Evolutionary conservation across 2,888 invertebrate species (phyloP), one percentile per base, ranked within the genome.

Genomic region (Parasteatoda lunata): DNA sequence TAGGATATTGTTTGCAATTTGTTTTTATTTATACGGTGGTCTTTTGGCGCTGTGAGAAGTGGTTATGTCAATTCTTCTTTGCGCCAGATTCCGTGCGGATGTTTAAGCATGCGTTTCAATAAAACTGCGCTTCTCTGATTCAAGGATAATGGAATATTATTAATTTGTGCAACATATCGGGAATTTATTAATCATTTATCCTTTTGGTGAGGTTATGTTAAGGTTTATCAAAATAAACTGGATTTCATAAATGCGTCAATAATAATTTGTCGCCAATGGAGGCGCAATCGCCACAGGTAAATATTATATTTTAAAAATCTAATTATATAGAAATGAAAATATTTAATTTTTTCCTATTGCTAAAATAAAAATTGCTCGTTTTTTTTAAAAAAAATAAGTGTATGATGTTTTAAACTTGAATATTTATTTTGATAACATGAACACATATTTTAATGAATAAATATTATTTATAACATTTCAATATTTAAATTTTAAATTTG

Each of bases 1-100:
- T 80, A 86, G 76, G 83, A 88, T 88, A 88, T 88, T 84, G 83
- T 88, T 88, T 88, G 88, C 83, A 75, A 88, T 88, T 88, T 88
- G 83, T 88, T 88, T 88, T 88, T 88, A 88, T 88, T 88, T 88
- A 83, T 83, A 73, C 79, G 70, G 88, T 80, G 79, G 83, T 88
- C 80, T 85, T 84, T 76, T 78, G 68, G 80, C 80, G 86, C 81
- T 85, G 76, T 68, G 82, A 51, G 71, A 84, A 84, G 84, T 78
- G 84, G 84, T 78, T 84, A 78, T 77, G 77, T 87, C 81, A 87
- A 77, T 82, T 81, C 71, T 77, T 75, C 75, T 69, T 75, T 77
- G 77, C 77, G 76, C 70, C 71, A 77, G 64, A 70, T 83, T 76
- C 77, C 70, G 70, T 77, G 51, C 68, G 80, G 73, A 80, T 80